A percentile compares a stretch with the other conserved stretches of the same genome.
Evolutionary conservation across 1,140 invertebrate genomes (phyloP).

Genomic region (Asbolus verrucosus): DNA sequence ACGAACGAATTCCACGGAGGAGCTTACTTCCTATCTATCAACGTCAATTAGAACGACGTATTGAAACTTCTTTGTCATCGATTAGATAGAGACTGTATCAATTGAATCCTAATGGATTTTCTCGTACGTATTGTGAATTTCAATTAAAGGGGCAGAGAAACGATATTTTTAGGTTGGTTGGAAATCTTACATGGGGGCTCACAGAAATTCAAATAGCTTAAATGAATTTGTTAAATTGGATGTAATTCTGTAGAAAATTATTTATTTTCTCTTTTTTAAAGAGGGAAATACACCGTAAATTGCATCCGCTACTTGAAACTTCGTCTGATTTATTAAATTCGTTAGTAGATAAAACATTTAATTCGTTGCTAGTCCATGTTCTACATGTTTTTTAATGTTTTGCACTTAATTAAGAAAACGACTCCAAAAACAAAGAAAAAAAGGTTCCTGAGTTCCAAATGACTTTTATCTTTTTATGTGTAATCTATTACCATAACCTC

Average conservation of each 20-base stretch:
- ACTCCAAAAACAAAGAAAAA: too few relatives aligned
- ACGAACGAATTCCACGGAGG: slow-evolving; percentile 21
- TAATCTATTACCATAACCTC: too few relatives aligned
- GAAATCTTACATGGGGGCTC: slow-evolving; percentile 1
- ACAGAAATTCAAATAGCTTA: slow-evolving; percentile 17
- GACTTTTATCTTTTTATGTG: too few relatives aligned
- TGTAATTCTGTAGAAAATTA: slow-evolving; percentile 11
- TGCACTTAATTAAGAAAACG: too few relatives aligned
- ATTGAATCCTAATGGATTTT: slow-evolving; percentile 35
- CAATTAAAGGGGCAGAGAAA: slow-evolving; percentile 3
- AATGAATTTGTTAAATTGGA: slow-evolving; percentile 24
- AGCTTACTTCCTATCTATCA: slow-evolving; percentile 39
- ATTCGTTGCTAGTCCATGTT: too few relatives aligned
- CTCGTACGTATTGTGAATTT: slow-evolving; percentile 32
- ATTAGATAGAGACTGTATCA: slow-evolving; percentile 35
- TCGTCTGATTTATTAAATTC: too few relatives aligned
- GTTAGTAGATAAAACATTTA: too few relatives aligned
- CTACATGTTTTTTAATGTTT: too few relatives aligned
- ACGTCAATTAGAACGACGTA: slow-evolving; percentile 32
- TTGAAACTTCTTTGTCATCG: slow-evolving; percentile 39
- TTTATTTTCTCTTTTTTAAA: too few relatives aligned
- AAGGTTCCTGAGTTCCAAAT: too few relatives aligned
- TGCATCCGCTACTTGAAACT: too few relatives aligned
- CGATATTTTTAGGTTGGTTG: background rate
- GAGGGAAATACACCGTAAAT: too few relatives aligned